Percentiles rank a stretch among this genome's conserved stretches.
These are phyloP conservation scores for Atrina japonica DNA, from an alignment of 2,888 invertebrate genomes.

Conservation along the genomic window DNA sequence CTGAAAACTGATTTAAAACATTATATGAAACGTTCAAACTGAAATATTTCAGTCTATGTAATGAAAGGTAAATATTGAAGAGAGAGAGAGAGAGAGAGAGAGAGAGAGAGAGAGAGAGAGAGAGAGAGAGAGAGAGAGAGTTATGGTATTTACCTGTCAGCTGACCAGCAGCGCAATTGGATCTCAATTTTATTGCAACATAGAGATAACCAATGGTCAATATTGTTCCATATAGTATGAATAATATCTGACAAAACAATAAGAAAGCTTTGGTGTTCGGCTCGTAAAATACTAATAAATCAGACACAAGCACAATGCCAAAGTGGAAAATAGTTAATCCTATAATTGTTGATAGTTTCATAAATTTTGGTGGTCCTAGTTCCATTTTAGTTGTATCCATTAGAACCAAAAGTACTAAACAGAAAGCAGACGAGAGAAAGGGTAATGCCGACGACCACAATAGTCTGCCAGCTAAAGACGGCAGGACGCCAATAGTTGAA, in stretches of 20 bases:
- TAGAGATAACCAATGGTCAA: slow-evolving; percentile 62
- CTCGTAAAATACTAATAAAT: slow-evolving; percentile 50
- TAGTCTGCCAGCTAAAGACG: slow-evolving; percentile 44
- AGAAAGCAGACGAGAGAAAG: slow-evolving; percentile 65
- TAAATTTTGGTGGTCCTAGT: slow-evolving; percentile 65
- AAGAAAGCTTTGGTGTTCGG: slow-evolving; percentile 53
- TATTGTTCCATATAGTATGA: slow-evolving; percentile 60
- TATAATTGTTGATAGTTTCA: slow-evolving; percentile 57
- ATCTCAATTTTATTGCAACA: slow-evolving; percentile 53
- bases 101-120: too few relatives aligned
- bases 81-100: too few relatives aligned
- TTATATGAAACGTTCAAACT: too few relatives aligned
- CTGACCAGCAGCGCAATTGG: slow-evolving; percentile 52
- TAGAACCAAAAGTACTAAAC: slow-evolving; percentile 64
- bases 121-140: too few relatives aligned
- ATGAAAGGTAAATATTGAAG: too few relatives aligned
- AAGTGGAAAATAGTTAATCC: slow-evolving; percentile 60
- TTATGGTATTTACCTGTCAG: slow-evolving; percentile 34
- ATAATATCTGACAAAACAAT: slow-evolving; percentile 65
- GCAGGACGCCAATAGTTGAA: slow-evolving; percentile 39
- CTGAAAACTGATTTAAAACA: too few relatives aligned
- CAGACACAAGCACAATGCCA: slow-evolving; percentile 54
- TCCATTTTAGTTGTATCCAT: slow-evolving; percentile 70
- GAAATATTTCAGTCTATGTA: too few relatives aligned
- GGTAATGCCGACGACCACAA: slow-evolving; percentile 66